Base-by-base conservation (phyloP, 2,113 vertebrate species). In the Scartelaos histophorus region DNA sequence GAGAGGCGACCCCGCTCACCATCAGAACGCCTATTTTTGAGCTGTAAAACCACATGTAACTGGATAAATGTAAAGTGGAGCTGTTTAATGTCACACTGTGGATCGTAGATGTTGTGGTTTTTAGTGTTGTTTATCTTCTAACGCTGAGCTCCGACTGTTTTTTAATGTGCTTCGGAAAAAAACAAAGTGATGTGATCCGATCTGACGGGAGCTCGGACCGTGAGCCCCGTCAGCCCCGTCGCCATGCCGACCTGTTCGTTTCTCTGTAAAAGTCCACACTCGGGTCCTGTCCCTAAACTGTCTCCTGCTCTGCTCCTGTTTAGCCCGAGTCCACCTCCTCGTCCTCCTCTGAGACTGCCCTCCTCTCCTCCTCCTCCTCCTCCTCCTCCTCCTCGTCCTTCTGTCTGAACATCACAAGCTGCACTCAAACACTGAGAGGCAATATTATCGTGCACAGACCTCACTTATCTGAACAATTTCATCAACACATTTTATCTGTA, bases 281-380 rank as follows among this genome's bases (percentile, higher is more conserved):
- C 0, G 1, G 17, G 34, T 75, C 58, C 65, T 80, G 76, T 72
- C 72, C 57, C 75, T 80, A 84, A n/a, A 74, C 56, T 58, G 56
- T 13, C 57, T 58, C 57, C 57, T 58, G 74, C 72, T 66, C 68
- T 66, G 62, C 58, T 67, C 11, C 9, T 22, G 56, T 25, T 58
- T 25, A 24, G 25, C 22, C 22, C 15, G 21, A 58, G 13, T 72
- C 75, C 66, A 22, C 56, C 35, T 80, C 17, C 15, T 16, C 16
- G 3, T 51, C 15, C 49, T 51, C 51, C 70, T 53, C 12, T 13
- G 53, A 21, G 13, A 56, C 56, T 25, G 56, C 12, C 57, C 13
- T 13, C 57, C 5, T 22, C 10, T 25, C 22, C 22, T 51, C 60
- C 51, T 70, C 9, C 16, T 84, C 54, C 62, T n/a, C n/a, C n/a